Evolutionary conservation across 2,888 invertebrate genomes (phyloP), one percentile per base, ranked within the genome.

Genomic region (Erebia epiphron): DNA sequence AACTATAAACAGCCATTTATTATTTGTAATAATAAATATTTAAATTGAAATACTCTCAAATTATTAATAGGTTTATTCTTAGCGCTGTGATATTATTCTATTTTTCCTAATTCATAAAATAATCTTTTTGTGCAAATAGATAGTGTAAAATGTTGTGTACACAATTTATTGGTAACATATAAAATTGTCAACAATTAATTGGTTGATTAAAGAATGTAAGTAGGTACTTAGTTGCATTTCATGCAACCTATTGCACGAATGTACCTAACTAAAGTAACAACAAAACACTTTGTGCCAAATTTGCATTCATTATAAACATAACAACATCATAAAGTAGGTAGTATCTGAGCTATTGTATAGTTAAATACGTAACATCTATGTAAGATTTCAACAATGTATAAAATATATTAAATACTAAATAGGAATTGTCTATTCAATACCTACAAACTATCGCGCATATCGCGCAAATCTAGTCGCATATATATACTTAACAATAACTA

Each of bases 331-430:
- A 16, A 43, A 60, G 35, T 41, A 41, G 2, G 35, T 41, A 41
- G 2, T 43, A n/a, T 41, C 10, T 10, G 41, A 41, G 26, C 60
- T 43, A 16, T 60, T 60, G n/a, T 16, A 60, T 60, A 41, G 41
- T 60, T n/a, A 60, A 41, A 60, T n/a, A 41, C 5, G 16, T 60
- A 60, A 60, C 60, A 41, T 41, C 16, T 18, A 41, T 41, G 16
- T 5, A 41, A 41, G n/a, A 61, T 61, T 61, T 61, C 46, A 61
- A 61, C 46, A 61, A 18, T 61, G 18, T 46, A 18, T 43, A 41
- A 18, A 61, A 11, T 46, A 46, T 11, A 46, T 11, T 13, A 11
- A 8, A 1, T 16, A 26, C 56, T 41, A 43, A 35, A 43, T 60
- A 60, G 60, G 60, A 60, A 60, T 60, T 13, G 41, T 18, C 11